Base-by-base conservation (phyloP, 2,113 vertebrate genomes). In the Tringa solitaria region DNA sequence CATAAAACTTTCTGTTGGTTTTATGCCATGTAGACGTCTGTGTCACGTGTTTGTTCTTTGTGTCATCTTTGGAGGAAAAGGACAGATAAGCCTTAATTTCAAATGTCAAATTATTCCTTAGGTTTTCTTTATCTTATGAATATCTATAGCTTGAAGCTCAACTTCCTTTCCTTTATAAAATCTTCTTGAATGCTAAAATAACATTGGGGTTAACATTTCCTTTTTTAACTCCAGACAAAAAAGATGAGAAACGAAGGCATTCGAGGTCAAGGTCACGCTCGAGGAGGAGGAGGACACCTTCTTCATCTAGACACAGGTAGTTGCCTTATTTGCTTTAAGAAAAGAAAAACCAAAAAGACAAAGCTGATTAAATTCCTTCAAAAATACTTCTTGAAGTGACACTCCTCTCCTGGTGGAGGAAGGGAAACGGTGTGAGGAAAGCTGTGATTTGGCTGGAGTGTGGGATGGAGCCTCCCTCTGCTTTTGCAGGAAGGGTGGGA, bases 201-300 rank as follows among this genome's bases (percentile, higher is more conserved):
- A 6, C 4, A 8, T 2, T 14, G 35, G 4, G 3, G 0, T 97
- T 84, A 27, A 12, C 8, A 3, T 43, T 14, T 53, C 9, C 19
- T 57, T 74, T 74, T 91, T 73, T 39, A 65, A 95, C 96, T 97
- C 26, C 91, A 99, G 99, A 99, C 97, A 99, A 99, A 96, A 99
- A 99, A 93, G 99, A 99, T 82, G 99, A 99, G 85, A 99, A 99
- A 89, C 98, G 99, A 87, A 99, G 99, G 93, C 99, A 99, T 97
- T 99, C 99, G 5, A 98, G 99, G 70, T 99, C 99, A 30, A 95
- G 99, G 75, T 99, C 99, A 0, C 98, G 99, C 59, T 99, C 99
- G 1, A 98, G 99, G 27, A 98, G 99, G 86, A 98, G 99, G 85
- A 98, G 99, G 60, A 99, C 99, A 27, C 98, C 99, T 59, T 99